These are phyloP conservation scores for Hoplias malabaricus DNA, from an alignment of 2,113 vertebrate genomes.

Conservation along the genomic window DNA sequence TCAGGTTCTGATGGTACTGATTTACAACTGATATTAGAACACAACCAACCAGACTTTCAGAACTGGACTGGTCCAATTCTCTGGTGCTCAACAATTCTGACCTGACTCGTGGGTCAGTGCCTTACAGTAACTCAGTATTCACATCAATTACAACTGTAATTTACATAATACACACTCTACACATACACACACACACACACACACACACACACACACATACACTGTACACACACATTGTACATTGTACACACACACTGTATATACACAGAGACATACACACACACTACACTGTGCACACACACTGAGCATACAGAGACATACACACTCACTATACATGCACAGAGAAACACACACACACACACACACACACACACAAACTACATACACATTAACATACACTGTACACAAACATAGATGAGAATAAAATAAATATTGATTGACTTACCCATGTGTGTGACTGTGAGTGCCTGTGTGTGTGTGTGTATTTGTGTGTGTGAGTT, in stretches of 20 bases:
- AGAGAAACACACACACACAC: not conserved
- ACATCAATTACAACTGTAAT: too few relatives aligned
- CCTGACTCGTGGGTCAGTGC: too few relatives aligned
- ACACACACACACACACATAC: constrained; percentile 8
- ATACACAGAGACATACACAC: not conserved
- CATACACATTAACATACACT: not conserved
- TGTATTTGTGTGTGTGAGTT: constrained; percentile 7
- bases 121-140: too few relatives aligned
- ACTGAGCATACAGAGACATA: too few relatives aligned
- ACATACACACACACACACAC: constrained; percentile 6
- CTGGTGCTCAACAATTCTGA: too few relatives aligned
- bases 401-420: not conserved
- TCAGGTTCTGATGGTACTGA: too few relatives aligned
- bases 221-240: not conserved
- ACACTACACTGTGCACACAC: not conserved
- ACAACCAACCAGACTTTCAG: too few relatives aligned
- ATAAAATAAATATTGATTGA: not conserved
- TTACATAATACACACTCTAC: too few relatives aligned
- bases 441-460: constrained; percentile 44
- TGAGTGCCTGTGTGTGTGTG: not conserved
- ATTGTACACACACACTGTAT: not conserved
- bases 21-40: too few relatives aligned
- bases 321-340: not conserved
- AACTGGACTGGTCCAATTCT: too few relatives aligned
- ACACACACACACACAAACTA: not conserved